Evolutionary conservation across 1,140 invertebrate genomes (phyloP).

Genomic region (Lasaia peninsularis): DNA sequence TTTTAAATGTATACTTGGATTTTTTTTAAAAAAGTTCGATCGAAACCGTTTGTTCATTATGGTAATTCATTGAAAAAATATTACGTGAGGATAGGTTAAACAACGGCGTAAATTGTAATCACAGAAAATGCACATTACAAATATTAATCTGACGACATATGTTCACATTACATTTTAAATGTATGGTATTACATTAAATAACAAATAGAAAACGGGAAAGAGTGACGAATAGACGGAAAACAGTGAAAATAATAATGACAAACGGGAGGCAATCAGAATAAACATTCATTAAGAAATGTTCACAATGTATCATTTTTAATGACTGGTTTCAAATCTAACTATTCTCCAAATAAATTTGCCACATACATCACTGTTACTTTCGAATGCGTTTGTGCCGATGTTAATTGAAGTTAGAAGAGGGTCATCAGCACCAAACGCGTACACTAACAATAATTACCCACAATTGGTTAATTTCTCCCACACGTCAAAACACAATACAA

Average conservation of each 20-base stretch:
- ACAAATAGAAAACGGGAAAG: no score
- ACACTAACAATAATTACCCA: conserved; percentile 23
- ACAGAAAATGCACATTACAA: no score
- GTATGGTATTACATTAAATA: no score
- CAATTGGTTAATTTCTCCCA: conserved; percentile 22
- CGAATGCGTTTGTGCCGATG: conserved; percentile 42
- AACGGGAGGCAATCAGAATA: background rate
- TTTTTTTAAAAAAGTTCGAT: no score
- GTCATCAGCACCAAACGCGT: conserved; percentile 13
- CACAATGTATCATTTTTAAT: conserved; percentile 9
- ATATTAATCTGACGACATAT: no score
- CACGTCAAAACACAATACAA: conserved; percentile 5
- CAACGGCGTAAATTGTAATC: no score
- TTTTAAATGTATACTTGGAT: no score
- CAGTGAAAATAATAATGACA: background rate
- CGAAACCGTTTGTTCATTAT: no score
- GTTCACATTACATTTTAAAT: no score
- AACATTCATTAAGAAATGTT: conserved; percentile 1
- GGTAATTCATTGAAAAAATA: no score
- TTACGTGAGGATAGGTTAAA: no score
- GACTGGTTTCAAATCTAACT: background rate
- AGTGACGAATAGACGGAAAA: background rate
- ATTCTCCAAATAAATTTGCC: conserved; percentile 40
- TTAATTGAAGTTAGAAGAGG: conserved; percentile 40
- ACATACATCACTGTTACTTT: conserved; percentile 45